Conservation (phyloP, 2,113 vertebrate genomes). For the Nymphicus hollandicus region DNA sequence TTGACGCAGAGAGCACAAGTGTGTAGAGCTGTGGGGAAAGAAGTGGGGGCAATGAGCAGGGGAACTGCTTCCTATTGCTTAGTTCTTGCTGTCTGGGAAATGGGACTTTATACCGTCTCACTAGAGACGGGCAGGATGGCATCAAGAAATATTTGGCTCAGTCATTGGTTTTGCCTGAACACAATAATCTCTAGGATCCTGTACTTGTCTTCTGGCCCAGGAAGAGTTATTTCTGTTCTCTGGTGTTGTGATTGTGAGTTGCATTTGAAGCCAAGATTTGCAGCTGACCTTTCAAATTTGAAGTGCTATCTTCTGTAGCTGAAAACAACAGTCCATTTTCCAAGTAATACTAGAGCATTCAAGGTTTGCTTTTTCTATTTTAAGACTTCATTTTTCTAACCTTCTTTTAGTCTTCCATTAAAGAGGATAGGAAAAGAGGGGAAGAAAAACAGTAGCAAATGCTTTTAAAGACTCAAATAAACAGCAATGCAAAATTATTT, state of each 20-base stretch:
- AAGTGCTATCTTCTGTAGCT: neutral
- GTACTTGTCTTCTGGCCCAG: neutral
- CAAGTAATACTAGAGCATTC: neutral
- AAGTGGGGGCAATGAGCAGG: accelerated
- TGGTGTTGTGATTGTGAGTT: neutral
- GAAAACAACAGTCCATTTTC: neutral
- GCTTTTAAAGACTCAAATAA: neutral
- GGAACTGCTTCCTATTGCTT: neutral
- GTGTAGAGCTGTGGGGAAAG: neutral
- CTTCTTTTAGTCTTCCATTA: neutral
- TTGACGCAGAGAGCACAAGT: accelerated
- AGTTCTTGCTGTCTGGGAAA: neutral
- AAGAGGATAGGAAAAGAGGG: neutral
- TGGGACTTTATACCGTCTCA: neutral
- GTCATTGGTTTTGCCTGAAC: neutral
- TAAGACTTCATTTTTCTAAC: neutral
- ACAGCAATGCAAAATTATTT: neutral
- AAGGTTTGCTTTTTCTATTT: constrained; percentile 15
- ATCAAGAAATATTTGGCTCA: neutral
- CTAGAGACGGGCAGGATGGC: neutral
- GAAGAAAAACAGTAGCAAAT: neutral
- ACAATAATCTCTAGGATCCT: neutral
- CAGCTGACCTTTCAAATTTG: constrained; percentile 43
- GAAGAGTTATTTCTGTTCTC: constrained; percentile 4
- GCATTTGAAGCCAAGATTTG: constrained; percentile 36